Base-by-base conservation (phyloP, 2,888 invertebrate species). In the Rotaria sp. region DNA sequence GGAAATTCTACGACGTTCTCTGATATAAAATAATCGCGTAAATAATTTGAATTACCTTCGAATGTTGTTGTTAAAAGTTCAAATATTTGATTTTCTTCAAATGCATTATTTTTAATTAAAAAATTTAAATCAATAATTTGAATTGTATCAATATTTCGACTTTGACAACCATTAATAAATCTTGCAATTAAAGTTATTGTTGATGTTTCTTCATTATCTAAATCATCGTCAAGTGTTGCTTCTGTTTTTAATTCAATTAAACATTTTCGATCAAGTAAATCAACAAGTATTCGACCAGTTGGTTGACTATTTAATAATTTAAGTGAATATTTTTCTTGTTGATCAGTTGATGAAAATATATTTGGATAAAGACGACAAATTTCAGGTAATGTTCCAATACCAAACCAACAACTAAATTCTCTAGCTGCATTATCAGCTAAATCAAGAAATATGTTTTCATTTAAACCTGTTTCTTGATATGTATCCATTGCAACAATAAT, bases 351-450 rank as follows among this genome's bases (percentile, higher is more conserved):
- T n/a, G 35, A 3, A 38, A 74, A 74, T 15, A 74, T 35, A 38
- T 74, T 74, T 35, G 74, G 74, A 74, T 74, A 38, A 38, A 74
- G 11, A 38, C 38, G 74, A 38, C 74, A 35, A 21, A 74, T 74
- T 74, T 38, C 74, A 35, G 74, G 74, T 38, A 74, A 38, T 15
- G 74, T 74, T 5, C 74, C 35, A 38, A 30, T 74, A 30, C 74
- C 74, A 38, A 74, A 74, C 74, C 74, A 74, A 21, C 74, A 74
- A 24, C 74, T 74, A 74, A 74, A 74, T 38, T 74, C 74, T 15
- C 74, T 35, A 15, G 74, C 74, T 21, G 38, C 7, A 74, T 74
- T 74, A 38, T 74, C 35, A 0, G 74, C 74, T 18, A 74, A n/a
- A 13, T 45, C 45, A 13, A 45, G 45, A 8, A 45, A 45, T 45